These are phyloP conservation scores for Pammene aurita DNA, from an alignment of 2,888 invertebrate species.

Conservation along the genomic window DNA sequence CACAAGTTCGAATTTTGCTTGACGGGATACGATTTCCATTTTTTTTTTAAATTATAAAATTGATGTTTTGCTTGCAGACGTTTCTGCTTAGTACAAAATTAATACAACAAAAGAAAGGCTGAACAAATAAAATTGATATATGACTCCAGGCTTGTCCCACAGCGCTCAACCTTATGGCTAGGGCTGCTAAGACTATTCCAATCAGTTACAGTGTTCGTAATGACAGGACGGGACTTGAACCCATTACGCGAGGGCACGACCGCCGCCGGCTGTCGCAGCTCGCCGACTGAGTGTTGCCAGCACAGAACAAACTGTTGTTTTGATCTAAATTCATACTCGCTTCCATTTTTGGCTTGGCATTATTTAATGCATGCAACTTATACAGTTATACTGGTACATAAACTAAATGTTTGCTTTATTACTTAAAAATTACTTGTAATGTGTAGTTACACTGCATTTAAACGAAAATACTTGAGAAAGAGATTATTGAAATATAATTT, in stretches of 20 bases:
- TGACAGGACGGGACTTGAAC: slow-evolving; percentile 60
- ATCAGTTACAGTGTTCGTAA: slow-evolving; percentile 51
- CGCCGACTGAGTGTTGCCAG: slow-evolving; percentile 67
- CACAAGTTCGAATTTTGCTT: too few relatives aligned
- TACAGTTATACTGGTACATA: too few relatives aligned
- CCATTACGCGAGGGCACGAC: slow-evolving; percentile 73
- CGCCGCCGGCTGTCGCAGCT: slow-evolving; percentile 66
- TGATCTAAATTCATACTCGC: slow-evolving; percentile 7
- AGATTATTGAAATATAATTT: too few relatives aligned
- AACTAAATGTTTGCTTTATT: too few relatives aligned
- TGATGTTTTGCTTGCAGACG: too few relatives aligned
- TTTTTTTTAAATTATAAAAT: too few relatives aligned
- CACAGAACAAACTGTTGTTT: slow-evolving; percentile 16
- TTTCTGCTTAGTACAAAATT: too few relatives aligned
- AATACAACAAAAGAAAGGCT: too few relatives aligned
- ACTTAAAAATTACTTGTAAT: too few relatives aligned
- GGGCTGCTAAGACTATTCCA: slow-evolving; percentile 45
- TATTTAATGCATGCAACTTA: neutral
- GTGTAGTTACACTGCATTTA: too few relatives aligned
- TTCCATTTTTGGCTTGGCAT: neutral
- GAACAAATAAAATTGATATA: slow-evolving; percentile 22
- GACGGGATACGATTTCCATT: too few relatives aligned
- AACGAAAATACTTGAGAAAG: too few relatives aligned
- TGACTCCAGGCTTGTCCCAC: slow-evolving; percentile 2
- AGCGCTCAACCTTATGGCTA: slow-evolving; percentile 2